Evolutionary conservation across 2,113 vertebrate species (phyloP).

Genomic region (Monopterus albus): DNA sequence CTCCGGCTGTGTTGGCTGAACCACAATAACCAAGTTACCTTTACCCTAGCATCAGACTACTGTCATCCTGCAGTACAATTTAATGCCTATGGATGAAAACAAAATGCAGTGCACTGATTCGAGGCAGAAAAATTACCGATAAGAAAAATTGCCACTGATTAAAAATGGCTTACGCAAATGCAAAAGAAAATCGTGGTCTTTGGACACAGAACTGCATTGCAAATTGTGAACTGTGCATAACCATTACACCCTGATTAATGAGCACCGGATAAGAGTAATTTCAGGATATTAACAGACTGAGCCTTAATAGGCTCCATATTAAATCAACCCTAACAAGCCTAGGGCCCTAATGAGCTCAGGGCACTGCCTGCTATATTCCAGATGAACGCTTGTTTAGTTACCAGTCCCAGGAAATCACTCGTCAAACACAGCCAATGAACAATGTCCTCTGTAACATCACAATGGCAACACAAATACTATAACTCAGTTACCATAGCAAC

Average conservation of each 20-base stretch:
- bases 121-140: neutral
- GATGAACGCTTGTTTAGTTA: neutral
- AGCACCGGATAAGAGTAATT: neutral
- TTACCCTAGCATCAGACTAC: neutral
- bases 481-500: slow-evolving; percentile 33
- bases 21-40: neutral
- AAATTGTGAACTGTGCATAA: neutral
- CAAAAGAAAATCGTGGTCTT: neutral
- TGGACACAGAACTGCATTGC: neutral
- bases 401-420: neutral
- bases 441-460: neutral
- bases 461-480: slow-evolving; percentile 13
- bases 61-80: neutral
- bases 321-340: slow-evolving; percentile 2
- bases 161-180: too few relatives aligned
- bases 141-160: neutral
- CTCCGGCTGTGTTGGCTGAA: slow-evolving; percentile 89
- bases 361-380: neutral
- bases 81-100: neutral
- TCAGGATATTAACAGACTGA: neutral
- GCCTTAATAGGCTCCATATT: neutral
- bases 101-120: neutral
- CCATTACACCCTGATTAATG: neutral
- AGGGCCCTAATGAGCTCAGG: neutral
- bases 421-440: neutral